These are phyloP conservation scores for Aphaenogaster floridana DNA, from an alignment of 1,140 invertebrate genomes.

Conservation along the genomic window DNA sequence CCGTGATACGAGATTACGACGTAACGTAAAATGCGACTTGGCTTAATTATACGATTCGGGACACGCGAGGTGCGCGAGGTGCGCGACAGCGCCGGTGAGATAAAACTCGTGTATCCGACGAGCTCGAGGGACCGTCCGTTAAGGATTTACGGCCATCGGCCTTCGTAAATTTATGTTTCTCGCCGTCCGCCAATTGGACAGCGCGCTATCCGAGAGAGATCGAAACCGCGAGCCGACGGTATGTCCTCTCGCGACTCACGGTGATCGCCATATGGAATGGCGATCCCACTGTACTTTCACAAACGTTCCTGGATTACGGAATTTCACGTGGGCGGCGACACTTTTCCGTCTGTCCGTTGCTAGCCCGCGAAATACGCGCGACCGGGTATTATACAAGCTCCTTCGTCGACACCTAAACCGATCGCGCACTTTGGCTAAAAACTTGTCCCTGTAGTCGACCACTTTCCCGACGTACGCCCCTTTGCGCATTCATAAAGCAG, in stretches of 20 bases:
- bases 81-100: neutral
- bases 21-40: neutral
- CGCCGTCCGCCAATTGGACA: constrained; percentile 21
- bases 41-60: constrained; percentile 24
- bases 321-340: constrained; percentile 68
- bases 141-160: neutral
- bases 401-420: constrained; percentile 11
- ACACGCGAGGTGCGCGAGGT: neutral
- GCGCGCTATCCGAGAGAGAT: constrained; percentile 55
- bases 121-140: constrained; percentile 8
- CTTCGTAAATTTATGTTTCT: constrained; percentile 43
- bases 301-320: constrained; percentile 69
- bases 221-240: constrained; percentile 5
- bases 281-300: constrained; percentile 67
- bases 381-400: constrained; percentile 27
- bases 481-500: neutral
- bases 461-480: constrained; percentile 30
- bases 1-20: neutral
- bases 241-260: constrained; percentile 20
- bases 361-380: constrained; percentile 37
- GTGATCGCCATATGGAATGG: constrained; percentile 37
- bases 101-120: constrained; percentile 26
- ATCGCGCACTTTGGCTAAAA: constrained; percentile 13
- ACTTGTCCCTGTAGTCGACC: constrained; percentile 19
- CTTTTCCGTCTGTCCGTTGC: constrained; percentile 57